phyloP scores from a whole-genome alignment of 2,797 vertebrate genomes.

The Sparus aurata region DNA sequence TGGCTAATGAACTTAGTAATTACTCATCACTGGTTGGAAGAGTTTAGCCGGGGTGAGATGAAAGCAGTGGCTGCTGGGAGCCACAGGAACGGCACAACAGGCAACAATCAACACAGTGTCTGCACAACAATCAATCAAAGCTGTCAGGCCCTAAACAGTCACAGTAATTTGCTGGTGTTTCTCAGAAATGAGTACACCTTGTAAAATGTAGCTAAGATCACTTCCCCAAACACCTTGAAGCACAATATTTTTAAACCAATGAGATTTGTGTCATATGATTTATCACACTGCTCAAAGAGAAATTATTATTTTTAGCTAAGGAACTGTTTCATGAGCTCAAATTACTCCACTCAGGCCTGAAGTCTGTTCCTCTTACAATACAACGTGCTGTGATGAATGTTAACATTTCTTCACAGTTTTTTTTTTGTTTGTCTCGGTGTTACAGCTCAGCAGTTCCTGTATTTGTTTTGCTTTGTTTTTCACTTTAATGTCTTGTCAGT shows the following conservation, averaged over 20 bases:
- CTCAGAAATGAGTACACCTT: conserved; percentile 88
- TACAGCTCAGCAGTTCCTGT: conserved; percentile 44
- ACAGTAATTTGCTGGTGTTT: conserved; percentile 87
- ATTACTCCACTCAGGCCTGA: conserved; percentile 54
- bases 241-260: conserved; percentile 83
- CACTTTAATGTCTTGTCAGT: conserved; percentile 41
- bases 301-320: conserved; percentile 67
- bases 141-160: conserved; percentile 89
- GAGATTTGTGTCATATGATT: conserved; percentile 78
- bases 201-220: conserved; percentile 87
- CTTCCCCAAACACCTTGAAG: conserved; percentile 84
- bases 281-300: conserved; percentile 74
- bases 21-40: conserved; percentile 88
- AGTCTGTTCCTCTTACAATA: conserved; percentile 53
- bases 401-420: conserved; percentile 31
- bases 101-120: conserved; percentile 90
- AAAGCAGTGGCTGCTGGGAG: conserved; percentile 87
- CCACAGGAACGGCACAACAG: conserved; percentile 84
- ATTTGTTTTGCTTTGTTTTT: conserved; percentile 60
- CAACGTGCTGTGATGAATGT: conserved; percentile 43
- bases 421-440: conserved; percentile 11
- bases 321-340: conserved; percentile 63
- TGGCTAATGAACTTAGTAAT: conserved; percentile 90
- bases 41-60: conserved; percentile 80
- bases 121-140: conserved; percentile 94